Conservation (phyloP, 2,113 vertebrate genomes). For the Austrofundulus limnaeus region DNA sequence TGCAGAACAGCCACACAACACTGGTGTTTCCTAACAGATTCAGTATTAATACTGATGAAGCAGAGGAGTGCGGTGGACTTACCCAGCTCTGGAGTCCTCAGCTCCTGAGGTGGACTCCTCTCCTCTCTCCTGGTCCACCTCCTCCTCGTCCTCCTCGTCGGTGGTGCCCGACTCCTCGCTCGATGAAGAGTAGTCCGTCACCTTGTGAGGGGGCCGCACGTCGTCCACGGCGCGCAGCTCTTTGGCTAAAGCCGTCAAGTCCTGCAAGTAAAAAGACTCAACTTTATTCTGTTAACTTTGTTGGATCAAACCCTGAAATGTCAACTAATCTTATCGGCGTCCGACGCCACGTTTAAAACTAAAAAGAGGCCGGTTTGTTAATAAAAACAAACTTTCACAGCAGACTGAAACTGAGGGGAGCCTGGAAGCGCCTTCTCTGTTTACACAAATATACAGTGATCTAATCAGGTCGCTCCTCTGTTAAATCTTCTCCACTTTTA, state of each 20-base stretch:
- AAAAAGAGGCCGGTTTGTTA: not conserved
- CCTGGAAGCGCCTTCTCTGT: constrained; percentile 4
- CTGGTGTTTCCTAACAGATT: too few relatives aligned
- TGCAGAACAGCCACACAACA: constrained; percentile 72
- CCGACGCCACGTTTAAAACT: not conserved
- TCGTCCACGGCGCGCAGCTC: constrained; percentile 95
- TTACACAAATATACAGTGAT: not conserved
- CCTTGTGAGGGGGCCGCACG: constrained; percentile 91
- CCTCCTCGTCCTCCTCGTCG: constrained; percentile 95
- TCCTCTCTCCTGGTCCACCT: constrained; percentile 92
- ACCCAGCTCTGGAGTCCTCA: constrained; percentile 93
- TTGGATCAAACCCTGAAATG: not conserved
- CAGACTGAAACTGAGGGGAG: not conserved
- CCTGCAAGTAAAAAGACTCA: constrained; percentile 70
- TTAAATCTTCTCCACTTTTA: not conserved
- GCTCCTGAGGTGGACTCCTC: constrained; percentile 94
- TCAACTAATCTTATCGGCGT: not conserved
- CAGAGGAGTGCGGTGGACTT: not conserved
- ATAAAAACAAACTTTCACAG: not conserved
- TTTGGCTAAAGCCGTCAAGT: constrained; percentile 93
- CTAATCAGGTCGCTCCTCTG: not conserved
- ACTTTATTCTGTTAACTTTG: not conserved
- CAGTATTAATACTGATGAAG: too few relatives aligned
- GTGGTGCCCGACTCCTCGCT: constrained; percentile 97
- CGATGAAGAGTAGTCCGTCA: constrained; percentile 96